Evolutionary conservation across 1,140 invertebrate species (phyloP).

Genomic region (Agrilus planipennis): DNA sequence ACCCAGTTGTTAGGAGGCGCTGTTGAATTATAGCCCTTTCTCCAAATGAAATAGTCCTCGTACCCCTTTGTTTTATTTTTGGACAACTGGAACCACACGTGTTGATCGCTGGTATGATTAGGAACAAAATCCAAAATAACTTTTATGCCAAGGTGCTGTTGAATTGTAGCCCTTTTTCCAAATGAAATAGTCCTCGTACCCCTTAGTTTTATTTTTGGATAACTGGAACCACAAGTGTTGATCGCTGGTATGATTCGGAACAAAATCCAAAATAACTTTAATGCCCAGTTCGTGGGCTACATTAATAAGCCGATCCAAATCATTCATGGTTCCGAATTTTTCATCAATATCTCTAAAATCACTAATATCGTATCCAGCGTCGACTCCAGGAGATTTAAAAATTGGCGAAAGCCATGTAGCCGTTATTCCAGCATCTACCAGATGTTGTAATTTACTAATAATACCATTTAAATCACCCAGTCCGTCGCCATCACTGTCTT

Average conservation of each 20-base stretch:
- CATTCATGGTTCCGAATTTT: slow-evolving; percentile 57
- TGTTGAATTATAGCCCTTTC: slow-evolving; percentile 38
- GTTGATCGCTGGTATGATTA: slow-evolving; percentile 70
- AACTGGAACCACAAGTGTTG: slow-evolving; percentile 68
- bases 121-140: slow-evolving; percentile 78
- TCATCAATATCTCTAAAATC: slow-evolving; percentile 62
- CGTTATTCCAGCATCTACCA: slow-evolving; percentile 50
- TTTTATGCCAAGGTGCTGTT: slow-evolving; percentile 51
- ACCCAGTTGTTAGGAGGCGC: slow-evolving; percentile 78
- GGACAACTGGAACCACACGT: slow-evolving; percentile 69
- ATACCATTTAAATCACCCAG: slow-evolving; percentile 61
- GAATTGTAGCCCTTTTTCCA: slow-evolving; percentile 50
- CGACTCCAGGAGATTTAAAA: slow-evolving; percentile 45
- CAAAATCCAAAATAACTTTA: slow-evolving; percentile 70
- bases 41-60: slow-evolving; percentile 69
- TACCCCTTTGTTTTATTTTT: slow-evolving; percentile 44
- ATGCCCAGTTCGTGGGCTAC: slow-evolving; percentile 50
- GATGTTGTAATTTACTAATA: slow-evolving; percentile 45
- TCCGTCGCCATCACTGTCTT: slow-evolving; percentile 63
- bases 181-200: slow-evolving; percentile 64
- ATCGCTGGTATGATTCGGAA: slow-evolving; percentile 79
- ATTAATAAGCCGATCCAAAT: slow-evolving; percentile 52
- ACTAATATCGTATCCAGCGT: slow-evolving; percentile 65
- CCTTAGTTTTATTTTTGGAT: slow-evolving; percentile 44
- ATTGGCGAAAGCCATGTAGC: slow-evolving; percentile 54